Evolutionary conservation across 2,888 invertebrate species (phyloP), one percentile per base, ranked within the genome.

Genomic region (Drosophila meridionalis): DNA sequence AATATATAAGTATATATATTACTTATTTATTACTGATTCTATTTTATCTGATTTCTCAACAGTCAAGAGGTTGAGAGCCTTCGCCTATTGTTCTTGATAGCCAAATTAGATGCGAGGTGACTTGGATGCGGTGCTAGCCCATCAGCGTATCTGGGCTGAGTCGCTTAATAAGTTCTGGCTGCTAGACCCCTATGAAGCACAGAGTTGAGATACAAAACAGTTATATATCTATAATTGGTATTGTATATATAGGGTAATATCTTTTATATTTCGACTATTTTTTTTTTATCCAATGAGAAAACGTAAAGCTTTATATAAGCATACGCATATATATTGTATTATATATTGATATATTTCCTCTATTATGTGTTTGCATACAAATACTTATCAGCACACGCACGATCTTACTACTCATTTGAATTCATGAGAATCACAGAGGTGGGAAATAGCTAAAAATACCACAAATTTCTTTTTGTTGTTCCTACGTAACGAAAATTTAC

Each of bases 391-490:
- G 20, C 26, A 4, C 52, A 52, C 52, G 36, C 52, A 52, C 7
- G 20, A 52, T 52, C 52, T 36, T 36, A 36, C 7, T 3, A 26
- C 20, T 52, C 12, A 52, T 20, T 52, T 36, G 52, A 52, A 52
- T 52, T 36, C 7, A 36, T 26, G 20, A 20, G 20, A 52, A 36
- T 36, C 52, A n/a, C 7, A 7, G 52, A 52, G 12, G 20, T 52
- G 26, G 52, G 20, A 6, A 36, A 20, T 20, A 20, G 34, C 52
- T 52, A 36, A 26, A 36, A 52, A 52, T 52, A 34, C 34, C 3
- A 7, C 11, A 34, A 34, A 34, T 2, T 34, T 12, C 1, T 2
- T 32, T 34, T 36, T 2, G 12, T 34, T 52, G n/a, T 52, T 20
- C 11, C 6, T 32, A 12, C 0, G 34, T 20, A 4, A 20, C n/a